Evolutionary conservation across 2,797 vertebrate species (phyloP), one percentile per base, ranked within the genome.

Genomic region (Enteromius trimaculatus): DNA sequence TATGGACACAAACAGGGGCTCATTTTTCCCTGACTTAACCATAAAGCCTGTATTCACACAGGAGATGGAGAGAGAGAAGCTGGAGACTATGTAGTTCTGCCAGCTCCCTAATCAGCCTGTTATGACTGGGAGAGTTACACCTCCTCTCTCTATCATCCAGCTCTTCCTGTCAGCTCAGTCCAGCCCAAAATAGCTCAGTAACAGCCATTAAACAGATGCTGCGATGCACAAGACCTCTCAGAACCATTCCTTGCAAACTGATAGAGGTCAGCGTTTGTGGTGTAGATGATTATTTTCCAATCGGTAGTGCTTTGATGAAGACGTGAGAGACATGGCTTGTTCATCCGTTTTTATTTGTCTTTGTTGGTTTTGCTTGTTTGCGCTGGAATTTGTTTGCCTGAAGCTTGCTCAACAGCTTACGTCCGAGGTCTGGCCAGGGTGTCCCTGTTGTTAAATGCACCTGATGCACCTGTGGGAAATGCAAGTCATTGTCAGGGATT

Each of bases 391-490:
- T 92, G 90, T 93, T 92, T 91, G 90, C 92, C 91, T 93, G 87
- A 91, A 92, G 93, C 92, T 92, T 92, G 92, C 92, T 90, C 92
- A 91, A 92, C 92, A 94, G 92, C 92, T 90, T 91, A 91, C 80
- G 86, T 93, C 91, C 88, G 0, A 88, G 85, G 89, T 62, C 90
- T 91, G 91, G 91, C 92, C 91, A 91, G 87, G 77, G 80, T 83
- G 89, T 92, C 90, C 55, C 91, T 89, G 82, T 88, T 92, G 90
- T 91, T 93, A 93, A 92, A 93, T 93, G 91, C 91, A 92, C 79
- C 34, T 87, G 89, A 91, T 89, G 89, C 86, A 90, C 85, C 92
- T 44, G 55, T 62, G 49, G 21, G 78, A 31, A 81, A 29, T 19
- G 55, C 58, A 64, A 62, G 60, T 44, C 58, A 21, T 71, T 72